Evolutionary conservation across 2,797 vertebrate species (phyloP), one percentile per base, ranked within the genome.

Genomic region (Synaphobranchus kaupii): DNA sequence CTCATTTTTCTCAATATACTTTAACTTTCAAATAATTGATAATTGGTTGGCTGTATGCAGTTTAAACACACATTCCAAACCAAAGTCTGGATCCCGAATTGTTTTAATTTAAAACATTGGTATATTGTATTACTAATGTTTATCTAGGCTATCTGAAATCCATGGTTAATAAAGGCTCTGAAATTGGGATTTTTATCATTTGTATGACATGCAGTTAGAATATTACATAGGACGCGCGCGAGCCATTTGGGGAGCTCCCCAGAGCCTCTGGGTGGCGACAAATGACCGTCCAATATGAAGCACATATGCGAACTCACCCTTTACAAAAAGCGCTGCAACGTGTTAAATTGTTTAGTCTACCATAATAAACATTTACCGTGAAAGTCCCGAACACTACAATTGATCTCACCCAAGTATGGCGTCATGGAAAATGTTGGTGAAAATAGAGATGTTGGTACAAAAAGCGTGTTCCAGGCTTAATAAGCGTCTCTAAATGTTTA

Each of bases 291-390:
- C 48, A 20, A 48, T 13, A 48, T 31, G 8, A 28, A 9, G 5
- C 8, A 2, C 66, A 31, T 28, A 66, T 20, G 28, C 66, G 6
- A 2, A 6, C 5, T 4, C 6, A n/a, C 3, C 7, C 48, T 85
- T 76, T 25, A 54, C 84, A 17, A 0, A 54, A 58, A 90, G 85
- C 44, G 44, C n/a, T n/a, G n/a, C n/a, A n/a, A n/a, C 66, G 85
- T 39, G 39, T 39, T n/a, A n/a, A n/a, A n/a, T n/a, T n/a, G n/a
- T n/a, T n/a, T n/a, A n/a, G n/a, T n/a, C n/a, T n/a, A n/a, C n/a
- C n/a, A n/a, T n/a, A n/a, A n/a, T n/a, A n/a, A n/a, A n/a, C n/a
- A n/a, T n/a, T n/a, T n/a, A n/a, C n/a, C n/a, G n/a, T n/a, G n/a
- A n/a, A n/a, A n/a, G n/a, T n/a, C n/a, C n/a, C n/a, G n/a, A n/a